These are phyloP conservation scores for Capra hircus DNA, from an alignment of 2,113 vertebrate species.

Conservation along the genomic window DNA sequence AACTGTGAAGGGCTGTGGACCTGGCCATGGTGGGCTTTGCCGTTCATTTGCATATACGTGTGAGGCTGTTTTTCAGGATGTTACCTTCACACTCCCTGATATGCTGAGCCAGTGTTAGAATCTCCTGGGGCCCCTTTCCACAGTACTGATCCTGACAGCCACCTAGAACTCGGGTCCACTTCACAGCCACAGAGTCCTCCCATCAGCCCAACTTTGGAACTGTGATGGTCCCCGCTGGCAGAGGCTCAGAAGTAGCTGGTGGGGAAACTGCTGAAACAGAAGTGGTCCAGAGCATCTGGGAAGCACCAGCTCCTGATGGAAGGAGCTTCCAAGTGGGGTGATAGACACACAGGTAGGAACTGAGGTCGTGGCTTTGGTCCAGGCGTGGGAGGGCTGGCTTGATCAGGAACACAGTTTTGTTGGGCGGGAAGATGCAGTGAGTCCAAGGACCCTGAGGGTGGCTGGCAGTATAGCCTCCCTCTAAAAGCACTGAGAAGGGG, in stretches of 20 bases:
- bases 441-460: rapidly evolving
- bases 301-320: neutral
- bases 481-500: neutral
- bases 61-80: neutral
- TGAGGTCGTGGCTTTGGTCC: neutral
- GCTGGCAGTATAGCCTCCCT: neutral
- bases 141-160: neutral
- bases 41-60: rapidly evolving
- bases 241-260: neutral
- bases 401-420: too few relatives aligned
- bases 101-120: neutral
- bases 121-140: neutral
- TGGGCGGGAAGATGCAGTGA: rapidly evolving
- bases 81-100: rapidly evolving
- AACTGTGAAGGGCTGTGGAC: neutral
- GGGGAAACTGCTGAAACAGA: too few relatives aligned
- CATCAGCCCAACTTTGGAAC: neutral
- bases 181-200: neutral
- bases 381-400: neutral
- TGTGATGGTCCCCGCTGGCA: rapidly evolving
- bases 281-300: neutral
- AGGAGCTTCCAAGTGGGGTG: neutral
- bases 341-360: rapidly evolving
- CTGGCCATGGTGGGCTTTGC: rapidly evolving
- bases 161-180: rapidly evolving